Percentiles rank a stretch among this genome's conserved stretches.
Evolutionary conservation across 2,113 vertebrate genomes (phyloP).

Genomic region (Heptranchias perlo): DNA sequence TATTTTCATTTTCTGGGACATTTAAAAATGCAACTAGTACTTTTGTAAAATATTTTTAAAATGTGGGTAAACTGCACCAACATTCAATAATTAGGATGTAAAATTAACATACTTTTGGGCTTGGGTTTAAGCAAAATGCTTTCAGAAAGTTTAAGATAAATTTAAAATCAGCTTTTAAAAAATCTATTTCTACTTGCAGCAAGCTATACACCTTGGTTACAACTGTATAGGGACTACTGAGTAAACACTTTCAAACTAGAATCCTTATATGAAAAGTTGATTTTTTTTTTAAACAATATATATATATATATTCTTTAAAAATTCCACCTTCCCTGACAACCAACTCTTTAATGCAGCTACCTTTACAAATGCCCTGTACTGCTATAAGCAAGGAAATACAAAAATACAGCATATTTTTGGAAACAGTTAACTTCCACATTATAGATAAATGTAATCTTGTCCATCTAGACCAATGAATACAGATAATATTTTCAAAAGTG

Average conservation of each 20-base stretch:
- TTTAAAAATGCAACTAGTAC: neutral
- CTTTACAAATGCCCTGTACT: neutral
- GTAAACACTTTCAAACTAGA: neutral
- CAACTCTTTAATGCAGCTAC: neutral
- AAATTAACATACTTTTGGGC: neutral
- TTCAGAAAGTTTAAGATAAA: neutral
- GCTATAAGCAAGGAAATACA: neutral
- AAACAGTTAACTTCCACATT: neutral
- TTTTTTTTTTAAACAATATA: neutral
- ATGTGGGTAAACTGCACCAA: neutral
- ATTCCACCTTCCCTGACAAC: neutral
- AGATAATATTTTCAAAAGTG: neutral
- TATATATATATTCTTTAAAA: neutral
- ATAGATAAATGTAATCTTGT: neutral
- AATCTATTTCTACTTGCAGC: neutral
- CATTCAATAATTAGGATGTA: neutral
- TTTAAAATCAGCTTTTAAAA: neutral
- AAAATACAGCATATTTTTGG: neutral
- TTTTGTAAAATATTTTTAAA: neutral
- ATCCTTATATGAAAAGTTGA: neutral
- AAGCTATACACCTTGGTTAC: neutral
- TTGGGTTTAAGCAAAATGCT: neutral
- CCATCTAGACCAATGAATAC: neutral
- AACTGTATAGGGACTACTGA: neutral
- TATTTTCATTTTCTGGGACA: neutral